Evolutionary conservation across 1,140 invertebrate genomes (phyloP).

Genomic region (Chrysomallon squamiferum): DNA sequence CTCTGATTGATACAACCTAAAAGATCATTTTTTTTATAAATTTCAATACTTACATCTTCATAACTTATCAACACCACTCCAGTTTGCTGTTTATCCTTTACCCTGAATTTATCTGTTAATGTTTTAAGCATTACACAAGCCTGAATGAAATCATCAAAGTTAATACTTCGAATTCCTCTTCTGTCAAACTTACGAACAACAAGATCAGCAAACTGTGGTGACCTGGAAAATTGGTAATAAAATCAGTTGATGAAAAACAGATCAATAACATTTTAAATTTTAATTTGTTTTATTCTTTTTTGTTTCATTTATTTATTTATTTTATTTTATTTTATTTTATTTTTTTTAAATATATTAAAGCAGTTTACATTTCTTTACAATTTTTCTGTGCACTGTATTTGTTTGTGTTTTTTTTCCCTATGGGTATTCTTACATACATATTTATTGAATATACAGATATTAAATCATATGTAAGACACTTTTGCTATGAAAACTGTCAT

Average conservation of each 20-base stretch:
- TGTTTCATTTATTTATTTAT: neutral
- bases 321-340: neutral
- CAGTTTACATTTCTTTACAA: neutral
- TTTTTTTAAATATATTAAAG: neutral
- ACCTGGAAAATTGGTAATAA: constrained; percentile 44
- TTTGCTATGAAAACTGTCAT: too few species aligned
- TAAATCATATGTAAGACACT: too few species aligned
- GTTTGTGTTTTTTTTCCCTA: too few species aligned
- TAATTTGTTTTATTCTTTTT: neutral
- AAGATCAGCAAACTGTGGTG: constrained; percentile 57
- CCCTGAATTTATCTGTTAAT: constrained; percentile 61
- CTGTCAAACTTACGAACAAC: constrained; percentile 59
- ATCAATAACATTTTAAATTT: neutral
- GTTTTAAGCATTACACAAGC: constrained; percentile 63
- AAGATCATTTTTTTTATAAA: neutral
- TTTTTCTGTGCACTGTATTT: neutral
- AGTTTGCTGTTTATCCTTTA: constrained; percentile 52
- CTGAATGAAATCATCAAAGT: constrained; percentile 66
- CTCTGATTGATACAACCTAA: neutral
- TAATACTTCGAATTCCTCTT: constrained; percentile 46
- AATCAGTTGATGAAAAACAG: neutral
- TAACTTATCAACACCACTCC: constrained; percentile 58
- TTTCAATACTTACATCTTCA: constrained; percentile 52
- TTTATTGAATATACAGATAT: too few species aligned
- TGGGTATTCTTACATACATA: too few species aligned